Base-by-base conservation (phyloP, 2,797 vertebrate species). In the Lindbergichthys nudifrons region DNA sequence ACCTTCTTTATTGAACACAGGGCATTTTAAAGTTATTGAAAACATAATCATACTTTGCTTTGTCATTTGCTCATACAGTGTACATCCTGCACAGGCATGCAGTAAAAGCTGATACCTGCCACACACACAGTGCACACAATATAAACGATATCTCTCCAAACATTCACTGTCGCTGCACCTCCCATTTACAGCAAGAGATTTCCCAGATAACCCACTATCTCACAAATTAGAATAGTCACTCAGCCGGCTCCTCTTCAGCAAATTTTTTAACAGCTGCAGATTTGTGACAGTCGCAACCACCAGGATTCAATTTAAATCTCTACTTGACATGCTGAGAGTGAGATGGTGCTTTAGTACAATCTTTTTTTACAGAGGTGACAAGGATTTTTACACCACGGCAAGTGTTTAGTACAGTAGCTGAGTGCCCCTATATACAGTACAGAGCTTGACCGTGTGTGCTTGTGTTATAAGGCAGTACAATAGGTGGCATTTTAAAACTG, bases 161-260 rank as follows among this genome's bases (percentile, higher is more conserved):
- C 65, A 80, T 78, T 86, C 79, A 48, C 75, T 59, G 75, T 59
- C 1, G 52, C 69, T 75, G 71, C 70, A 77, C 80, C 79, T 87
- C 63, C 77, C 81, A 75, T 80, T 84, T 76, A 74, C 84, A 88
- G 86, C 82, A 60, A 5, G 75, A 88, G 87, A 91, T 91, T 78
- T 76, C 62, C 66, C 69, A 80, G 89, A 92, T 91, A 92, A 88
- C 79, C 87, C 80, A 78, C 86, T 86, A 87, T 85, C 81, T 88
- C 81, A 63, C 77, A 87, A 90, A 92, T 90, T 88, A 87, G 78
- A 86, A 82, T 59, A 81, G 88, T 87, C 87, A 77, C 75, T 90
- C 79, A 85, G 81, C 78, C 84, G 47, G 83, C 85, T 80, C 75
- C 73, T 85, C 83, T 75, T 86, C 89, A 71, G 76, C 85, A 84